Percentiles rank a stretch among this genome's conserved stretches.
phyloP scores from a whole-genome alignment of 2,888 invertebrate species.

The Alcis repandata region DNA sequence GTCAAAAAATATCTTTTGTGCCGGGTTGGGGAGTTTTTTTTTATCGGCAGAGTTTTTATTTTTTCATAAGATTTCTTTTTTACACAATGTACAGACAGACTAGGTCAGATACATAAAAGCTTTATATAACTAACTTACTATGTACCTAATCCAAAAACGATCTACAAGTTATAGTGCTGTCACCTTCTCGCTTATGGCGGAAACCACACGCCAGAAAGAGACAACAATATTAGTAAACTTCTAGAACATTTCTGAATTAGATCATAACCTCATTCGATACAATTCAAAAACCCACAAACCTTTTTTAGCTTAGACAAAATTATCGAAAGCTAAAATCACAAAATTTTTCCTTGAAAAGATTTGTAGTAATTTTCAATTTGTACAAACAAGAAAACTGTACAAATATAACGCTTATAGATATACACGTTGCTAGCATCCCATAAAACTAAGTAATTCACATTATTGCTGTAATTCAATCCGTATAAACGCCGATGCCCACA shows the following conservation, averaged over 20 bases:
- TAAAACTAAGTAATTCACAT: no score
- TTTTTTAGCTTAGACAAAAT: not conserved
- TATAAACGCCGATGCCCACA: no score
- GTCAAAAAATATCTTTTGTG: conserved; percentile 77
- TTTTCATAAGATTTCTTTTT: conserved; percentile 50
- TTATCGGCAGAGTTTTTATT: conserved; percentile 56
- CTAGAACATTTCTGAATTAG: not conserved
- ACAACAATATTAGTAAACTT: not conserved
- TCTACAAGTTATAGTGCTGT: not conserved
- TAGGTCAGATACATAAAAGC: conserved; percentile 65
- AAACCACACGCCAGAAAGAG: not conserved
- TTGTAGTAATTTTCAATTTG: conserved; percentile 1
- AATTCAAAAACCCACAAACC: conserved; percentile 3
- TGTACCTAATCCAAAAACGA: conserved; percentile 5
- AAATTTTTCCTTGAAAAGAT: not conserved
- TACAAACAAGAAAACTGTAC: conserved; percentile 18
- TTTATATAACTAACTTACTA: conserved; percentile 41
- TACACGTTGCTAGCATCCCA: conserved; percentile 7
- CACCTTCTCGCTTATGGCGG: not conserved
- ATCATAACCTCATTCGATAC: not conserved
- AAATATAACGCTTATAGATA: conserved; percentile 10
- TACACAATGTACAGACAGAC: conserved; percentile 59
- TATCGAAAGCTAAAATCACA: not conserved
- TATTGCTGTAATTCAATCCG: no score
- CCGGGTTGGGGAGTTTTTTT: conserved; percentile 55